Conservation (phyloP, 2,888 invertebrate genomes). For the Thereva unica region DNA sequence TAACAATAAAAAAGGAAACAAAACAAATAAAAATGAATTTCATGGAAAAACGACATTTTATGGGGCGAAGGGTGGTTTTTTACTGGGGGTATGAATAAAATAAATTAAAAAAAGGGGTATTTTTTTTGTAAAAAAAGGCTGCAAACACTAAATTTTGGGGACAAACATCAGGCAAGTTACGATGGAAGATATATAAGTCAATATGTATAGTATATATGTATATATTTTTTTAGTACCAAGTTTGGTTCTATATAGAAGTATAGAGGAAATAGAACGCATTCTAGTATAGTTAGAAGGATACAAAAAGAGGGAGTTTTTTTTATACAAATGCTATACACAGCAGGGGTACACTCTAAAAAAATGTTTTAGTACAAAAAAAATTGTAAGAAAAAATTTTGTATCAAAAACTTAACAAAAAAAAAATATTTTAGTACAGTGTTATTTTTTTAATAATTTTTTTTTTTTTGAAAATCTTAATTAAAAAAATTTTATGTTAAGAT, state of each 20-base stretch:
- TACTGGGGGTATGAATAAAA: no score
- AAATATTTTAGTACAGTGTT: slow-evolving; percentile 19
- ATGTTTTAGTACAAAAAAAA: slow-evolving; percentile 10
- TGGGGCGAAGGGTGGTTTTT: no score
- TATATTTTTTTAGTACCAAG: slow-evolving; percentile 8
- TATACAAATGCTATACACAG: slow-evolving; percentile 16
- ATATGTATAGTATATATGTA: slow-evolving; percentile 6
- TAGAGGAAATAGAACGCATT: slow-evolving; percentile 29
- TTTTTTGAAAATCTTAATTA: no score
- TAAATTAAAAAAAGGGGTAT: slow-evolving; percentile 4
- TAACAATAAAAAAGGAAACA: no score
- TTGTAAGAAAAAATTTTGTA: slow-evolving; percentile 16
- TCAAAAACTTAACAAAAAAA: slow-evolving; percentile 11
- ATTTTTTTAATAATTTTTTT: background rate
- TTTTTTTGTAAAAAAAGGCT: background rate
- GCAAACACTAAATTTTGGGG: slow-evolving; percentile 9
- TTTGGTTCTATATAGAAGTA: slow-evolving; percentile 24
- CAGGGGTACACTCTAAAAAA: slow-evolving; percentile 29
- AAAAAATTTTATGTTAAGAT: slow-evolving; percentile 5
- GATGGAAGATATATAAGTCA: no score
- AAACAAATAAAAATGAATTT: no score
- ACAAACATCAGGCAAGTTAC: slow-evolving; percentile 22
- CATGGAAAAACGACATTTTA: no score
- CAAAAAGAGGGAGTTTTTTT: slow-evolving; percentile 10
- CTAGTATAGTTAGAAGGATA: slow-evolving; percentile 22